phyloP scores from a whole-genome alignment of 2,797 vertebrate genomes.

The Pyrrhura leucotis region DNA sequence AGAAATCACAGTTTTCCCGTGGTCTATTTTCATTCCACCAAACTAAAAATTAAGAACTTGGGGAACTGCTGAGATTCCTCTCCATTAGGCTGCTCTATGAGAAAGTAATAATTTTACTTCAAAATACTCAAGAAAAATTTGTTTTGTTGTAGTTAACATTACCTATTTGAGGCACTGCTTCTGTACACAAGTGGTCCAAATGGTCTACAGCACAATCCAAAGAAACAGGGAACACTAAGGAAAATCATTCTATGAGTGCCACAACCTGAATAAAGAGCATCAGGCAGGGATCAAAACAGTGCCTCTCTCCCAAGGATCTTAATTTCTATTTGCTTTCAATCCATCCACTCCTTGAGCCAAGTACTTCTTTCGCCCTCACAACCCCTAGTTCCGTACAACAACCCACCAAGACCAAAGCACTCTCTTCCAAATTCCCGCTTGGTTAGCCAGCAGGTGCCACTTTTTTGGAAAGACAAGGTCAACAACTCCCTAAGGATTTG shows the following conservation, averaged over 20 bases:
- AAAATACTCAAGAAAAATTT: neutral
- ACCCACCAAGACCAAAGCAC: neutral
- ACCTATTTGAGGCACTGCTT: neutral
- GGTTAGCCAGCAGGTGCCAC: conserved; percentile 6
- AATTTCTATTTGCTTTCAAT: neutral
- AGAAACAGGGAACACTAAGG: neutral
- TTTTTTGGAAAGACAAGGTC: conserved; percentile 47
- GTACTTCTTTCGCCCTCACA: neutral
- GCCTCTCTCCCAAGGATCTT: neutral
- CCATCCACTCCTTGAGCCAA: neutral
- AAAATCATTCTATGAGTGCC: neutral
- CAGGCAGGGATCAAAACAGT: neutral
- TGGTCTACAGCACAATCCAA: neutral
- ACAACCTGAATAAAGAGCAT: neutral
- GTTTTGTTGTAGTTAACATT: neutral
- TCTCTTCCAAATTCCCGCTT: neutral
- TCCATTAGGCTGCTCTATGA: neutral
- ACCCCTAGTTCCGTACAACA: neutral
- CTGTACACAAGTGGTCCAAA: neutral
- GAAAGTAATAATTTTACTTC: neutral
- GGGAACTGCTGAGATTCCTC: neutral
- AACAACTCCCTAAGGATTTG: conserved; percentile 17
- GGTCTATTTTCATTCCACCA: neutral
- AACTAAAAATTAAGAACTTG: conserved; percentile 2
- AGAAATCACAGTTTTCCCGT: neutral